phyloP scores from a whole-genome alignment of 2,797 vertebrate species.

The Schizopygopsis pylzovi region DNA sequence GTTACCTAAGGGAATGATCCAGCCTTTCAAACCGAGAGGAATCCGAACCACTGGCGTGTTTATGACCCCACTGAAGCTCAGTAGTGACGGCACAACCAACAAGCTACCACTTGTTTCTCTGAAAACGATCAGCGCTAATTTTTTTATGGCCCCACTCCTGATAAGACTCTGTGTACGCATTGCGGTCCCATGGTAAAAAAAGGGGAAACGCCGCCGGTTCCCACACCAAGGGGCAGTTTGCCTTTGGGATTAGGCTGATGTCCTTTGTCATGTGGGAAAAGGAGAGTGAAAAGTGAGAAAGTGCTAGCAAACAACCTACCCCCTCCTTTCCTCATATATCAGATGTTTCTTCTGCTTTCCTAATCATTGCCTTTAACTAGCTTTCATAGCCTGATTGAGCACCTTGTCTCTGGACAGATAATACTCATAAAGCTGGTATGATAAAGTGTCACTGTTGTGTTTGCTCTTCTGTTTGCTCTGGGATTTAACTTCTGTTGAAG shows the following conservation, averaged over 20 bases:
- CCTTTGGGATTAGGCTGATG: constrained; percentile 85
- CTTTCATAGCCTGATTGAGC: constrained; percentile 68
- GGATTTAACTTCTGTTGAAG: constrained; percentile 60
- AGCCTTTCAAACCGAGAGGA: constrained; percentile 54
- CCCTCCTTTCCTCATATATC: constrained; percentile 53
- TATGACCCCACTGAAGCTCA: constrained; percentile 83
- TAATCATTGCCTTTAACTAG: constrained; percentile 61
- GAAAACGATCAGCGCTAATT: constrained; percentile 84
- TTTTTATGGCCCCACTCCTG: constrained; percentile 85
- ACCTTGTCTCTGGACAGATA: constrained; percentile 65
- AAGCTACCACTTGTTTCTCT: constrained; percentile 79
- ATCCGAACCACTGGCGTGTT: constrained; percentile 77
- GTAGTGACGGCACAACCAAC: constrained; percentile 80
- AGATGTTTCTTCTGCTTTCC: constrained; percentile 61
- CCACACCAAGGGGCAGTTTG: constrained; percentile 82
- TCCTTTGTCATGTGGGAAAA: constrained; percentile 81
- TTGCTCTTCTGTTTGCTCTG: constrained; percentile 65
- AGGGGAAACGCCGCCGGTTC: constrained; percentile 89
- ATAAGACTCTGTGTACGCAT: constrained; percentile 82
- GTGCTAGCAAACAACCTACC: constrained; percentile 62
- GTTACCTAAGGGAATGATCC: constrained; percentile 80
- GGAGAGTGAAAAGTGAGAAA: constrained; percentile 64
- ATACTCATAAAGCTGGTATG: constrained; percentile 69
- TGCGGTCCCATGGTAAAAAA: constrained; percentile 75
- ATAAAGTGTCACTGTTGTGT: constrained; percentile 65